Evolutionary conservation across 1,140 invertebrate genomes (phyloP).

Genomic region (Eumeta japonica): DNA sequence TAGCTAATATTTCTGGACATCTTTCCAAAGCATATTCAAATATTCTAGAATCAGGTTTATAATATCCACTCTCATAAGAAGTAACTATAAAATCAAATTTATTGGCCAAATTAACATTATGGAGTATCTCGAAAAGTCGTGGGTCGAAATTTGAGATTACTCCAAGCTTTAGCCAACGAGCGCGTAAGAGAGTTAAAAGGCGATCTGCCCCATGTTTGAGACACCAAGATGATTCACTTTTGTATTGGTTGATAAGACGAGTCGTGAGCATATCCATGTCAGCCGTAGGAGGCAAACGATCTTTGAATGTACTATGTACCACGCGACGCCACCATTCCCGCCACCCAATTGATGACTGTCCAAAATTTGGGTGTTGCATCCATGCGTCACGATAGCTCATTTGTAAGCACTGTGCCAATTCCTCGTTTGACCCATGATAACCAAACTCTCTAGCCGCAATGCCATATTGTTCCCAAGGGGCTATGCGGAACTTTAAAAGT

Average conservation of each 20-base stretch:
- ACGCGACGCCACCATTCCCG: constrained; percentile 78
- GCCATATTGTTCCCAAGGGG: constrained; percentile 74
- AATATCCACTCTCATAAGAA: constrained; percentile 70
- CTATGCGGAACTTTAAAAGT: constrained; percentile 67
- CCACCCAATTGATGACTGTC: constrained; percentile 69
- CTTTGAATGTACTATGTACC: constrained; percentile 65
- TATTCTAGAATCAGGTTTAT: constrained; percentile 75
- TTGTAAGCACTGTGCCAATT: constrained; percentile 66
- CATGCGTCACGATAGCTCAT: constrained; percentile 63
- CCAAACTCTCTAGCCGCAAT: constrained; percentile 69
- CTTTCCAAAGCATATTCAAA: constrained; percentile 69
- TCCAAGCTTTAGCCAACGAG: constrained; percentile 61
- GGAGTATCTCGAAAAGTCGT: constrained; percentile 68
- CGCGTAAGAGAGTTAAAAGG: constrained; percentile 62
- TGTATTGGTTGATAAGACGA: constrained; percentile 67
- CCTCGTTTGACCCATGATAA: constrained; percentile 59
- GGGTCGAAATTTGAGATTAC: constrained; percentile 89
- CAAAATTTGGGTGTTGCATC: constrained; percentile 77
- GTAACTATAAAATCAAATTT: constrained; percentile 80
- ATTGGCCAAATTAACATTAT: constrained; percentile 61
- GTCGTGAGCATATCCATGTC: constrained; percentile 52
- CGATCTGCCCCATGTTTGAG: constrained; percentile 63
- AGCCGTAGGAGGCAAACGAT: constrained; percentile 26
- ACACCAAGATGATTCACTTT: constrained; percentile 70
- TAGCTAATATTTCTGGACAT: constrained; percentile 42